phyloP scores from a whole-genome alignment of 2,797 vertebrate species.

The Okamejei kenojei region DNA sequence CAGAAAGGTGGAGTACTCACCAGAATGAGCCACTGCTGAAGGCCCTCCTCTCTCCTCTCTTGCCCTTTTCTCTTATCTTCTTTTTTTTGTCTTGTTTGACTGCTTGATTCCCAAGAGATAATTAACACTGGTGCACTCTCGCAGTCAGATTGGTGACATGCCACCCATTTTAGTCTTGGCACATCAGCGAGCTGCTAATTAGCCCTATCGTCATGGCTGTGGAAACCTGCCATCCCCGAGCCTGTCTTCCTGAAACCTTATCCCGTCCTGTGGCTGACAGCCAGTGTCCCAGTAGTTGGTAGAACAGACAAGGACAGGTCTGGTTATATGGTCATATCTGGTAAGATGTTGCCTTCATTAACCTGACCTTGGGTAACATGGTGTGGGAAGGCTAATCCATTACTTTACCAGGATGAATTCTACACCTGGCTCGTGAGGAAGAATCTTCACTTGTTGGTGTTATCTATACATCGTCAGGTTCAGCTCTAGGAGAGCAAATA shows the following conservation, averaged over 20 bases:
- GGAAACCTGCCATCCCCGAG: slow-evolving; percentile 15
- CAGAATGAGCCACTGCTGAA: slow-evolving; percentile 33
- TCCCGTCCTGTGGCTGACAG: slow-evolving; percentile 35
- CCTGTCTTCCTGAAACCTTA: not conserved
- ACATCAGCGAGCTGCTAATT: slow-evolving; percentile 26
- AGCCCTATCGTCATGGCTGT: not conserved
- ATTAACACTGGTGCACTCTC: slow-evolving; percentile 48
- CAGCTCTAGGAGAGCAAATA: not conserved
- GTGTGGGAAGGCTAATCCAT: not conserved
- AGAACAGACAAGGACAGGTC: no score
- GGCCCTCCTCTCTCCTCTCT: slow-evolving; percentile 39
- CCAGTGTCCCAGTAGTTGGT: not conserved
- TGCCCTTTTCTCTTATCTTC: slow-evolving; percentile 16
- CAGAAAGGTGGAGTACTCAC: slow-evolving; percentile 90
- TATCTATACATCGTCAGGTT: not conserved
- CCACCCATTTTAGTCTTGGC: slow-evolving; percentile 43
- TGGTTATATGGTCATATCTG: not conserved
- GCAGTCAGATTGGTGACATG: slow-evolving; percentile 55
- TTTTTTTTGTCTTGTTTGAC: slow-evolving; percentile 43
- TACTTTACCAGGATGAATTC: not conserved
- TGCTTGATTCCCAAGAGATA: slow-evolving; percentile 46
- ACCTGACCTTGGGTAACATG: not conserved
- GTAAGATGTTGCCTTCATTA: not conserved
- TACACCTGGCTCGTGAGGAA: not conserved
- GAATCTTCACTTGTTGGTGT: no score